These are phyloP conservation scores for Andrena cerasifolii DNA, from an alignment of 1,140 invertebrate species.

Conservation along the genomic window DNA sequence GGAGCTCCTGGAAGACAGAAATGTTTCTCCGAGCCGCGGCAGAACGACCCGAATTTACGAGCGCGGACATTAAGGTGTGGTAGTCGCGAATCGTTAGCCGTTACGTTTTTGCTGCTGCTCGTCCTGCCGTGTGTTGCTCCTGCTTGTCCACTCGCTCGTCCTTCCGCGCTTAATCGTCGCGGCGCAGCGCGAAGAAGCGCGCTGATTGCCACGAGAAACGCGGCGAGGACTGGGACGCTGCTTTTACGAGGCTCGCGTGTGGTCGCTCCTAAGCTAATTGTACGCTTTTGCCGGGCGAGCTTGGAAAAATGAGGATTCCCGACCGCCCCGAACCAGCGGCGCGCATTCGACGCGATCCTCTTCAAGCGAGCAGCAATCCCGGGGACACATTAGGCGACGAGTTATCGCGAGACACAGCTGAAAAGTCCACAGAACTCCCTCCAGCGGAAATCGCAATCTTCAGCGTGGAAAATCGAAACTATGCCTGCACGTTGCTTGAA, in stretches of 20 bases:
- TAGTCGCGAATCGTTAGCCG: conserved; percentile 67
- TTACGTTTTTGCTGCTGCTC: conserved; percentile 49
- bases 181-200: conserved; percentile 37
- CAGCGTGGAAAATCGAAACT: no score
- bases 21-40: conserved; percentile 18
- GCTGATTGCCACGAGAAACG: conserved; percentile 35
- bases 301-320: conserved; percentile 50
- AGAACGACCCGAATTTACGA: conserved; percentile 49
- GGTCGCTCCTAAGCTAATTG: conserved; percentile 57
- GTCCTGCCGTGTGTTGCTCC: neutral
- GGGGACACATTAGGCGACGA: no score
- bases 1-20: neutral
- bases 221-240: neutral
- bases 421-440: no score
- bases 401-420: no score
- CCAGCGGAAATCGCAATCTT: no score
- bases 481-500: neutral
- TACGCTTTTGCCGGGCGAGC: conserved; percentile 33
- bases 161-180: conserved; percentile 43
- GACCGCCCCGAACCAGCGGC: conserved; percentile 17
- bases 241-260: conserved; percentile 63
- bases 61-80: conserved; percentile 48
- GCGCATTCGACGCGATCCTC: no score
- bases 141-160: conserved; percentile 19
- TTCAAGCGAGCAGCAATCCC: no score